Evolutionary conservation across 2,888 invertebrate species (phyloP).

Genomic region (Drosophila subsilvestris): DNA sequence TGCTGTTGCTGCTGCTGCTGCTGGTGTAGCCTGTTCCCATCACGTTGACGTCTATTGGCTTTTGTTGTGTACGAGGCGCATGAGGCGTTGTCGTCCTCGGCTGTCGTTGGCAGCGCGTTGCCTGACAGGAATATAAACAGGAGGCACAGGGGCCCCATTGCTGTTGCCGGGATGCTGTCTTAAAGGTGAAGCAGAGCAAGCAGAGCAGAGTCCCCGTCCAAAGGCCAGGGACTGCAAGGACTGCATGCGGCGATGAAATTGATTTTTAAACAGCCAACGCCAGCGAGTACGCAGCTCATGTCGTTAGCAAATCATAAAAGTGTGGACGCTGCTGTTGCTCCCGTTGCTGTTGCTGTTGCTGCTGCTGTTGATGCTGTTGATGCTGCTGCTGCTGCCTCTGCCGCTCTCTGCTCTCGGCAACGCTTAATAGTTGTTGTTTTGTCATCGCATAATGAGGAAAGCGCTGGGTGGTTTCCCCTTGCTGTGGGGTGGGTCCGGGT

Average conservation of each 20-base stretch:
- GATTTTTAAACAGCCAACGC: slow-evolving; percentile 74
- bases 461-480: slow-evolving; percentile 18
- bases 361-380: slow-evolving; percentile 3
- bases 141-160: slow-evolving; percentile 18
- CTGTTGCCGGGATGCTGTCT: slow-evolving; percentile 5
- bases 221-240: slow-evolving; percentile 26
- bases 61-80: slow-evolving; percentile 61
- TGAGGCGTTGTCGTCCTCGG: slow-evolving; percentile 25
- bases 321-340: slow-evolving; percentile 53
- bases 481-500: neutral
- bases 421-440: slow-evolving; percentile 64
- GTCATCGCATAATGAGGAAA: slow-evolving; percentile 72
- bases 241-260: slow-evolving; percentile 73
- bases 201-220: neutral
- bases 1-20: slow-evolving; percentile 37
- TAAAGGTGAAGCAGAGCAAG: slow-evolving; percentile 11
- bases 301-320: slow-evolving; percentile 82
- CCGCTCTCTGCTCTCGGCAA: no score
- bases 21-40: slow-evolving; percentile 43
- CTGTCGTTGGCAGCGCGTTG: slow-evolving; percentile 26
- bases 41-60: slow-evolving; percentile 74
- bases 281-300: slow-evolving; percentile 49
- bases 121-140: slow-evolving; percentile 74
- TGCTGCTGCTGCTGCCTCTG: slow-evolving; percentile 31
- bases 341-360: neutral